Base-by-base conservation (phyloP, 2,888 invertebrate genomes). In the Drosophila merina region DNA sequence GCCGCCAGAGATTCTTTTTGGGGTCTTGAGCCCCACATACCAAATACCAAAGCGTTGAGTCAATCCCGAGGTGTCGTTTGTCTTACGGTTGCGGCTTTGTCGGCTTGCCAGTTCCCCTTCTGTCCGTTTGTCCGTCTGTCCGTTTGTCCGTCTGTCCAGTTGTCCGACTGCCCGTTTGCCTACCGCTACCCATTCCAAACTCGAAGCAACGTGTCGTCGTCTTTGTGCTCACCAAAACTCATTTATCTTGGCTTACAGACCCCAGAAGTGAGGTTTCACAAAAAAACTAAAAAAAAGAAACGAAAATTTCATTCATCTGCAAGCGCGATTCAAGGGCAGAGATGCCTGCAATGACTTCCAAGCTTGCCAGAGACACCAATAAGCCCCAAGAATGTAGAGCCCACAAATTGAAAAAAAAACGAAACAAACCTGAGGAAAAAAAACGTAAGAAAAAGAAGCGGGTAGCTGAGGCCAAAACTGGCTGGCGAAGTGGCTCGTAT, bases 211-310 rank as follows among this genome's bases (percentile, higher is more conserved):
- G 82, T 82, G 86, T 87, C 86, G 82, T 85, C 86, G 88, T 86
- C 88, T 88, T 84, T 86, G 88, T 86, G 83, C 74, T 60, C 74
- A 88, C 81, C 84, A 86, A 86, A 88, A 89, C 87, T 89, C 87
- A 88, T 88, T 88, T 89, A 88, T 88, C 89, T 88, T 84, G 83
- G 76, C 81, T 76, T 76, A 63, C 76, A 86, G 76, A 70, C 26
- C 49, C 30, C 8, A 20, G 20, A 42, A 40, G 49, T 42, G 57
- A 56, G 50, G 20, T 14, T 9, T 31, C 25, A 40, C 51, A 58
- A 56, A 55, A 3, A 40, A 12, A 38, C 51, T 25, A 26, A 45
- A 26, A 14, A 14, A 9, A 20, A 8, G n/a, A 58, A 36, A 81
- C 47, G 79, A 77, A 79, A 76, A 71, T 86, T 81, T 81, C 80